Evolutionary conservation across 2,797 vertebrate species (phyloP), one percentile per base, ranked within the genome.

Genomic region (Fringilla coelebs): DNA sequence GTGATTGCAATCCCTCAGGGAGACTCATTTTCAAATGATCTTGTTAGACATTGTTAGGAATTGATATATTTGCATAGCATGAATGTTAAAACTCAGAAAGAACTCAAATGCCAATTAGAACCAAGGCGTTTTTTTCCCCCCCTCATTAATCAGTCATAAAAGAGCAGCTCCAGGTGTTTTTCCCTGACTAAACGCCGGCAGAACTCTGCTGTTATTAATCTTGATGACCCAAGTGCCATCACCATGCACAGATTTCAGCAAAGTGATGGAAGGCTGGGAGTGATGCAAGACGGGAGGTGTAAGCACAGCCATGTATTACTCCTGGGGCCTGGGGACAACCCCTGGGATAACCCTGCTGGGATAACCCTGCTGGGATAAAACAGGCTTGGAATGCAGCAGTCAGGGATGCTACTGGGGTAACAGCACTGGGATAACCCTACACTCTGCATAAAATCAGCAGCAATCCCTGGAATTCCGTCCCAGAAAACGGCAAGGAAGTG

Each of bases 41-140:
- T 95, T 96, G 96, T 96, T 95, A 96, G 96, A 96, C 96, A 95
- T 95, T 95, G 96, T 96, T 93, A 94, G 96, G 94, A 92, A 94
- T 72, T 54, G 95, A 95, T 81, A 55, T 73, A 90, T 97, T 96
- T 97, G 97, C 97, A 97, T 93, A 82, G 92, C 94, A 87, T 93
- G 90, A 97, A 97, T 96, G 95, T 96, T 96, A 97, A 97, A 95
- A 86, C 97, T 89, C 83, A 28, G 91, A 95, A 92, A 93, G 95
- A 74, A 65, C 95, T 93, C 95, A 93, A 88, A 93, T 12, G 38
- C 96, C 97, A 93, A 90, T 94, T 93, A 97, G 84, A 80, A 21
- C 91, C 93, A 55, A 18, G 1, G n/a, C 7, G 3, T 0, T 54
- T 78, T 76, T 10, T 6, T 1, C 0, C 13, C 77, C 90, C 85